phyloP scores from a whole-genome alignment of 92 coral and sea anemone species.

The Umimayanthus kanabou region DNA sequence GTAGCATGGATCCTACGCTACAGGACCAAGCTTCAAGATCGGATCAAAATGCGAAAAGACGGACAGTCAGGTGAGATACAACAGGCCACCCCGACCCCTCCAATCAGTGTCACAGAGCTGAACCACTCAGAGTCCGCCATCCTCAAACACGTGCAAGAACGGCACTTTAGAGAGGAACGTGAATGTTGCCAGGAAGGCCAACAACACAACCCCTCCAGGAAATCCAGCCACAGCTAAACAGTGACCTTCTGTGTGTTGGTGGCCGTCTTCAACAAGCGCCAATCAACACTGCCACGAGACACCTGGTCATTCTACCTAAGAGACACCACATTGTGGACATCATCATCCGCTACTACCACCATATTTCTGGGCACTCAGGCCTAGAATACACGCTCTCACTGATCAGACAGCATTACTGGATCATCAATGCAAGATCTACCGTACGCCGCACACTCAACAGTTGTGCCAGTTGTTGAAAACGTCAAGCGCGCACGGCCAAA shows the following conservation, averaged over 20 bases:
- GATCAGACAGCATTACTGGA: constrained; percentile 52
- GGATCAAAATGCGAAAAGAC: not conserved
- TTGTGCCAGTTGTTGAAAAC: constrained; percentile 58
- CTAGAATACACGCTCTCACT: constrained; percentile 56
- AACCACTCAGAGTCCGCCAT: not conserved
- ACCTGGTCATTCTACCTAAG: constrained; percentile 44
- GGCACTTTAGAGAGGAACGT: constrained; percentile 27
- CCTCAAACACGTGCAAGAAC: constrained; percentile 18
- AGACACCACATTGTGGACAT: constrained; percentile 48
- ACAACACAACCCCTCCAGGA: not conserved
- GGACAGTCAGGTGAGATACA: constrained; percentile 1
- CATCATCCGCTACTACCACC: constrained; percentile 49
- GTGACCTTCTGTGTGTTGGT: constrained; percentile 41
- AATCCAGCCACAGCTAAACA: constrained; percentile 2
- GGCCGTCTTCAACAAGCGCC: constrained; percentile 47
- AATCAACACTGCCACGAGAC: constrained; percentile 23
- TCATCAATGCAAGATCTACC: constrained; percentile 43
- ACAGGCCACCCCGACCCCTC: not conserved
- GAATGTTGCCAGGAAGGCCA: constrained; percentile 13
- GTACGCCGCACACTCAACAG: constrained; percentile 34
- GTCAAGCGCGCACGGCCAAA: constrained; percentile 53
- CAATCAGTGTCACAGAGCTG: constrained; percentile 26
- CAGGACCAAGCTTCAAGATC: constrained; percentile 16
- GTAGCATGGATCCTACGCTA: constrained; percentile 51
- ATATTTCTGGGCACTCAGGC: constrained; percentile 57